Conservation (phyloP, 2,113 vertebrate genomes). For the Clarias magur region DNA sequence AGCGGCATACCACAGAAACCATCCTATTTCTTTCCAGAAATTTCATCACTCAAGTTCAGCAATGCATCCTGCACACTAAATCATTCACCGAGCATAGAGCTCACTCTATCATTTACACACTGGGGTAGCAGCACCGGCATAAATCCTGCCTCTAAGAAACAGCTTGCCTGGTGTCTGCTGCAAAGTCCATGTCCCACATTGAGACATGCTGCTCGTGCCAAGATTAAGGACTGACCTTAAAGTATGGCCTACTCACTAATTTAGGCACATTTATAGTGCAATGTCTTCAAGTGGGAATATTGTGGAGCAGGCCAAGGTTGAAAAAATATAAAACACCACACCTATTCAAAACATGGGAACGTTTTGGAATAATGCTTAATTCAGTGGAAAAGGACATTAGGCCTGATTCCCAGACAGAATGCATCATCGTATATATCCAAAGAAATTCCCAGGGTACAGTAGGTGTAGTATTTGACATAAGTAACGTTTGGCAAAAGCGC, state of each 20-base stretch:
- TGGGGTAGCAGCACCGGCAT: constrained; percentile 9
- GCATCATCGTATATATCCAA: not conserved
- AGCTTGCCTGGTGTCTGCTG: not conserved
- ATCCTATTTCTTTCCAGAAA: not conserved
- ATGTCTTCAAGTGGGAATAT: not conserved
- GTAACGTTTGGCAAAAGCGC: not conserved
- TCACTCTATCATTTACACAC: constrained; percentile 28
- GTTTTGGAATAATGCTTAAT: constrained; percentile 5
- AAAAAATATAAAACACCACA: not conserved
- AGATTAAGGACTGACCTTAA: constrained; percentile 7
- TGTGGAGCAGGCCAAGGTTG: not conserved
- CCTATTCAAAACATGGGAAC: not conserved
- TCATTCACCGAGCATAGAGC: constrained; percentile 7
- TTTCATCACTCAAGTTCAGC: constrained; percentile 29
- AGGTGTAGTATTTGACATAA: not conserved
- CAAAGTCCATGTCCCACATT: constrained; percentile 1
- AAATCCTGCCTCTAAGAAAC: constrained; percentile 25
- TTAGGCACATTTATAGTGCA: not conserved
- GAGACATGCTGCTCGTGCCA: not conserved
- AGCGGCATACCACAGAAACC: not conserved
- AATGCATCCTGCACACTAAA: constrained; percentile 23
- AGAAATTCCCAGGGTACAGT: not conserved
- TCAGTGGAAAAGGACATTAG: constrained; percentile 9
- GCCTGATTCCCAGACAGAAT: constrained; percentile 29
- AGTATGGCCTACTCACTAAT: constrained; percentile 12